Conservation (phyloP, 2,797 vertebrate genomes). For the Propithecus deckenii region DNA sequence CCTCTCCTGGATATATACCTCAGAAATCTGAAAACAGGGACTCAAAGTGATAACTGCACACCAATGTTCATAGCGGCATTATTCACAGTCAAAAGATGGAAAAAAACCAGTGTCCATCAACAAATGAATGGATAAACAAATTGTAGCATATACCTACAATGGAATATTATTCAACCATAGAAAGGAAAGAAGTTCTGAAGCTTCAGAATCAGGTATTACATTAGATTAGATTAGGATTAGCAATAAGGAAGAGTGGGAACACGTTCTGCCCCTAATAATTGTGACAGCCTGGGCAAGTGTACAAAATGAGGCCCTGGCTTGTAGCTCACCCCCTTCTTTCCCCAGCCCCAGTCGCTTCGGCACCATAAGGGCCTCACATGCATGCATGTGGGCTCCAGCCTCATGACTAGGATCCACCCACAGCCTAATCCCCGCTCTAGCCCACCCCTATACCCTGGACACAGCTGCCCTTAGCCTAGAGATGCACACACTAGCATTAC, state of each 20-base stretch:
- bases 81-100: background rate
- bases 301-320: background rate
- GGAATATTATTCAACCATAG: background rate
- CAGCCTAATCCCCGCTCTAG: background rate
- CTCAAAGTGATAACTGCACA: background rate
- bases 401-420: background rate
- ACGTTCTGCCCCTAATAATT: background rate
- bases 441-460: background rate
- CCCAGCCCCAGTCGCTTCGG: background rate
- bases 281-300: background rate
- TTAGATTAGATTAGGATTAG: background rate
- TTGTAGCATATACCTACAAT: background rate
- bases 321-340: background rate
- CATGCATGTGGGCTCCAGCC: background rate
- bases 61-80: background rate
- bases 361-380: background rate
- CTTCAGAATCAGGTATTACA: background rate
- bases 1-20: rapidly evolving
- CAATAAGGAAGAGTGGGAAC: background rate
- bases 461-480: background rate
- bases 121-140: background rate
- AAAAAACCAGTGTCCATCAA: background rate
- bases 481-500: background rate
- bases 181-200: background rate
- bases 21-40: background rate